These are phyloP conservation scores for Amphimedon queenslandica DNA, from an alignment of 37 sponge, comb jelly and placozoan genomes.

Conservation along the genomic window DNA sequence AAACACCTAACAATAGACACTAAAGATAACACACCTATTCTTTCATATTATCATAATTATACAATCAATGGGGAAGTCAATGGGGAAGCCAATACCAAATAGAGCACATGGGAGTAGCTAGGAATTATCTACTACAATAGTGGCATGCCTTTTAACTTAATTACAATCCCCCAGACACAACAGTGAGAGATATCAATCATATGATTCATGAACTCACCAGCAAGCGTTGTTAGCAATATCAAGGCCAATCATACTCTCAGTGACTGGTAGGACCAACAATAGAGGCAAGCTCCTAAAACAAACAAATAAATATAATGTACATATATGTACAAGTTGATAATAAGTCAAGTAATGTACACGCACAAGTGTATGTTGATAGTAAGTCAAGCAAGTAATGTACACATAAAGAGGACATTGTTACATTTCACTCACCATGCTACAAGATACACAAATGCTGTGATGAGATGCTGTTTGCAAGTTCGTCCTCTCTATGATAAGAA, in stretches of 20 bases:
- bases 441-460: constrained; percentile 47
- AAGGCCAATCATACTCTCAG: constrained; percentile 18
- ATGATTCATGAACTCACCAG: constrained; percentile 42
- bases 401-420: background rate
- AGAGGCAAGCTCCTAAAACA: constrained; percentile 28
- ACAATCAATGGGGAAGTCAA: too few relatives aligned
- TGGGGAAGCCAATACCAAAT: too few relatives aligned
- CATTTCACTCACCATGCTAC: constrained; percentile 47
- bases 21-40: background rate
- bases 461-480: too few relatives aligned
- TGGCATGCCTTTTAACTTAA: too few relatives aligned
- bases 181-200: too few relatives aligned
- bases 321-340: too few relatives aligned
- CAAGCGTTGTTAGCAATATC: constrained; percentile 25
- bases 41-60: background rate
- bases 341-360: too few relatives aligned
- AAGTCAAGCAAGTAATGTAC: too few relatives aligned
- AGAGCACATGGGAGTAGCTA: too few relatives aligned
- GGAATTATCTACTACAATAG: too few relatives aligned
- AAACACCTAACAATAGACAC: constrained; percentile 6
- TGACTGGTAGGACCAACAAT: constrained; percentile 28
- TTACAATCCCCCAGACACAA: background rate
- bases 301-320: background rate
- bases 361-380: too few relatives aligned
- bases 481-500: too few relatives aligned